Percentiles rank a stretch among this genome's conserved stretches.
phyloP scores from a whole-genome alignment of 2,797 vertebrate species.

The Diglossa cyanea region DNA sequence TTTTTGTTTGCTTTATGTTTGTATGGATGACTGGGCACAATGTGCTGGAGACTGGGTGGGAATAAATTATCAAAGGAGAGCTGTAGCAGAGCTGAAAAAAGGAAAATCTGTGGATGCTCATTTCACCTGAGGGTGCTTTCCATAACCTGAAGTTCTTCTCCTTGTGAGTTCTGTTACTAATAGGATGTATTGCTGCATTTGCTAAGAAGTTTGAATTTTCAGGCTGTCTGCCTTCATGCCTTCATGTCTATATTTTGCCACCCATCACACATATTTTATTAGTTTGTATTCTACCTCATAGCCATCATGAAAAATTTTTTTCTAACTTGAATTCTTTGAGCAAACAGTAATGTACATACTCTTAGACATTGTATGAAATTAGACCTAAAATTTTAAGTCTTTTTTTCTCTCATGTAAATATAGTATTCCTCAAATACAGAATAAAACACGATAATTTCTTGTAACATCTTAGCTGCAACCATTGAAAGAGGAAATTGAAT shows the following conservation, averaged over 20 bases:
- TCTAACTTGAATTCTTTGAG: not conserved
- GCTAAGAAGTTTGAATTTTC: not conserved
- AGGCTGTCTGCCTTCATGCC: not conserved
- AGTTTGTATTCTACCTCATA: not conserved
- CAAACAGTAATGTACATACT: not conserved
- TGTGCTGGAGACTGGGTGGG: not conserved
- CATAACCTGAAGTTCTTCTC: not conserved
- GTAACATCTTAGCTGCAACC: not conserved
- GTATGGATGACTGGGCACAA: slow-evolving; percentile 19
- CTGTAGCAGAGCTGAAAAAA: not conserved
- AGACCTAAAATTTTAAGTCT: not conserved
- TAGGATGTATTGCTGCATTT: not conserved
- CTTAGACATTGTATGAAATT: not conserved
- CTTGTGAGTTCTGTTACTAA: not conserved
- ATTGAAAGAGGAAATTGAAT: not conserved
- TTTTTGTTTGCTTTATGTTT: slow-evolving; percentile 35
- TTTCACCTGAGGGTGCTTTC: not conserved
- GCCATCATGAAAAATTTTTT: not conserved
- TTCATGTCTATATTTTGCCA: not conserved
- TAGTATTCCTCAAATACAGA: not conserved
- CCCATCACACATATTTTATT: not conserved
- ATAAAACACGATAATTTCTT: not conserved
- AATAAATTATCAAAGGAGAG: slow-evolving; percentile 46
- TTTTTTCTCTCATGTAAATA: not conserved
- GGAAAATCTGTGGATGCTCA: not conserved